phyloP scores from a whole-genome alignment of 2,113 vertebrate genomes.

The Forbesichthys papilliferus region DNA sequence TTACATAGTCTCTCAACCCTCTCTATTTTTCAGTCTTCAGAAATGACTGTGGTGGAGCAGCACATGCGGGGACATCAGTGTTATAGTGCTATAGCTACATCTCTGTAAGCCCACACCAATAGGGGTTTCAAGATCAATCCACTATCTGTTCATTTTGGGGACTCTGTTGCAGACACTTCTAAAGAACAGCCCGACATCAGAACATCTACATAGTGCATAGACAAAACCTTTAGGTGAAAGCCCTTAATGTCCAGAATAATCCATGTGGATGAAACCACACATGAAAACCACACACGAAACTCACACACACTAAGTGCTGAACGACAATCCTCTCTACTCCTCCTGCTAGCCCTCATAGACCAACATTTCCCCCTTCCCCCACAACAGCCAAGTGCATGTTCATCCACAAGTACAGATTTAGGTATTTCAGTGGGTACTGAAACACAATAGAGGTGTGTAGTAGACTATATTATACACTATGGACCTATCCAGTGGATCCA shows the following conservation, averaged over 20 bases:
- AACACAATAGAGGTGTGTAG: too few species aligned
- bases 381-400: too few species aligned
- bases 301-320: constrained; percentile 1
- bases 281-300: background rate
- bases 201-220: background rate
- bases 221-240: too few species aligned
- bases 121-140: constrained; percentile 38
- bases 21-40: constrained; percentile 5
- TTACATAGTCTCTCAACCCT: too few species aligned
- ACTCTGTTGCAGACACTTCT: constrained; percentile 22
- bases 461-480: background rate
- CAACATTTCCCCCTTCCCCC: constrained; percentile 1
- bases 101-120: constrained; percentile 32
- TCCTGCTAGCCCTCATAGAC: constrained; percentile 14
- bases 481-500: background rate
- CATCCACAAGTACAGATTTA: too few species aligned
- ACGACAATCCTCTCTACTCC: constrained; percentile 5
- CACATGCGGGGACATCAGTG: constrained; percentile 38
- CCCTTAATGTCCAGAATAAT: too few species aligned
- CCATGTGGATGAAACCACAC: too few species aligned
- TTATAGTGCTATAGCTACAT: constrained; percentile 49
- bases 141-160: constrained; percentile 35
- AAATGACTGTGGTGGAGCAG: constrained; percentile 43
- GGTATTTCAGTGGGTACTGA: too few species aligned
- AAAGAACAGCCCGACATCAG: constrained; percentile 20